phyloP scores from a whole-genome alignment of 2,888 invertebrate genomes.

The Arctia plantaginis region DNA sequence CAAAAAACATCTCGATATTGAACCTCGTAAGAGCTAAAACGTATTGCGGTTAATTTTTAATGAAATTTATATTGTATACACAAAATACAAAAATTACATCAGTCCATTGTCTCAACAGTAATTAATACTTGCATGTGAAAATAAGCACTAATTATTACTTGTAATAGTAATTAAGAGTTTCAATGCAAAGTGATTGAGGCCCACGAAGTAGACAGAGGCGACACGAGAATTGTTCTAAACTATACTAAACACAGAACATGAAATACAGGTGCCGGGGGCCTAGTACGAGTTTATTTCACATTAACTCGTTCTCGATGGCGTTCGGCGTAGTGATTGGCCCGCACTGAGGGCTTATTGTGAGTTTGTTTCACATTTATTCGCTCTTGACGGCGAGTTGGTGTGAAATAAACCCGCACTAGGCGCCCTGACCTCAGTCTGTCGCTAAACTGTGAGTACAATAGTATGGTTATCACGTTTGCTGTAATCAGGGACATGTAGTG shows the following conservation, averaged over 20 bases:
- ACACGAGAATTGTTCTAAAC: not conserved
- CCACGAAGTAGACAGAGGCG: not conserved
- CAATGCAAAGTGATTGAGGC: not conserved
- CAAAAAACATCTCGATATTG: no score
- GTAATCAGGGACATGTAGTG: constrained; percentile 7
- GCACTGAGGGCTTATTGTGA: no score
- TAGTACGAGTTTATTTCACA: no score
- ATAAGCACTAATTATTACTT: not conserved
- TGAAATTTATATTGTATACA: not conserved
- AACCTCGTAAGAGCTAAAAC: not conserved
- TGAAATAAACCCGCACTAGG: not conserved
- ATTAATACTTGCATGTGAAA: not conserved
- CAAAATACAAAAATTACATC: not conserved
- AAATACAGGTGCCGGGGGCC: not conserved
- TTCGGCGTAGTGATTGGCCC: no score
- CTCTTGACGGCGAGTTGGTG: not conserved
- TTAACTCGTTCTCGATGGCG: no score
- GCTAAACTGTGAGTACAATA: constrained; percentile 7
- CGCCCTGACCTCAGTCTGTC: not conserved
- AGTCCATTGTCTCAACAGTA: not conserved
- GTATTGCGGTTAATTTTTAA: not conserved
- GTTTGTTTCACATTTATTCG: no score
- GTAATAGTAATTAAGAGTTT: not conserved
- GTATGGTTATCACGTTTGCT: constrained; percentile 18
- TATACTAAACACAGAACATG: not conserved